These are phyloP conservation scores for Darevskia mixta DNA, from an alignment of 2,797 vertebrate genomes.

Conservation along the genomic window DNA sequence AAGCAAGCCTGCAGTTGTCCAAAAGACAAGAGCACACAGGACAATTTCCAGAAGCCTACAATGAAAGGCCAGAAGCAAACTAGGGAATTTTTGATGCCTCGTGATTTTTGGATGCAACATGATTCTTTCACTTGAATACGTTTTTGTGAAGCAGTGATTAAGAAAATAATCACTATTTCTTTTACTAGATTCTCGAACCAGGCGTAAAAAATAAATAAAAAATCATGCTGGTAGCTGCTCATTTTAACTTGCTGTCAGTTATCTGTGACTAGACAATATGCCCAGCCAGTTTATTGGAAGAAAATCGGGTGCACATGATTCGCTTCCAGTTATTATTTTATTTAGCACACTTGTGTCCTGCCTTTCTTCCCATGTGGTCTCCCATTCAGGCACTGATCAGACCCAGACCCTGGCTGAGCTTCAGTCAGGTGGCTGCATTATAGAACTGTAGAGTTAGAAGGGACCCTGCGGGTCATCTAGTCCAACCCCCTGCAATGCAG, in stretches of 20 bases:
- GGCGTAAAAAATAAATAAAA: no score
- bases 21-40: neutral
- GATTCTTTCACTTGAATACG: neutral
- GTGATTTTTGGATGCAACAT: neutral
- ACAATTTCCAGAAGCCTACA: neutral
- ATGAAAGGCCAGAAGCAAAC: neutral
- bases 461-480: no score
- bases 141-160: neutral
- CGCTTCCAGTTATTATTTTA: neutral
- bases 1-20: neutral
- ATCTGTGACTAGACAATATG: neutral
- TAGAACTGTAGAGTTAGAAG: no score
- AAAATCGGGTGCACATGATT: neutral
- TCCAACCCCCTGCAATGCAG: no score
- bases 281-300: no score
- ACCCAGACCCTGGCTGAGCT: neutral
- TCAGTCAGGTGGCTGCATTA: neutral
- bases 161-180: neutral
- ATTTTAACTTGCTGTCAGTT: neutral
- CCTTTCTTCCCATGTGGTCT: neutral
- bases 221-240: neutral
- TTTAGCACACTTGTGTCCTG: neutral
- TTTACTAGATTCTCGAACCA: neutral
- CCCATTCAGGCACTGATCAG: neutral
- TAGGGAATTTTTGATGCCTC: neutral